These are phyloP conservation scores for Chionodraco myersi DNA, from an alignment of 2,113 vertebrate species.

Conservation along the genomic window DNA sequence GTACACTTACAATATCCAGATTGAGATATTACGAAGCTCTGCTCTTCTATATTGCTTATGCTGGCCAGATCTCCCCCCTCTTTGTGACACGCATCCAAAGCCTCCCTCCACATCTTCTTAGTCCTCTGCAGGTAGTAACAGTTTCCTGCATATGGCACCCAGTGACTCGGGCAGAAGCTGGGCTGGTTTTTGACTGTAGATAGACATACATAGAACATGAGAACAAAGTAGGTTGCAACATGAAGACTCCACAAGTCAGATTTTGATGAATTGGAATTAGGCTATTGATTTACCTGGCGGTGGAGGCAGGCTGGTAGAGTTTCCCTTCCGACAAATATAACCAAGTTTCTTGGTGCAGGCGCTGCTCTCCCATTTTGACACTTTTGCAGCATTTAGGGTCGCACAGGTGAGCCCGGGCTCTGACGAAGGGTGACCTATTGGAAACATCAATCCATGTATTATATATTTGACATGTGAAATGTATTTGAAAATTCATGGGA, in stretches of 20 bases:
- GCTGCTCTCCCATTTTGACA: conserved; percentile 92
- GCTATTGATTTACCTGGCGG: conserved; percentile 39
- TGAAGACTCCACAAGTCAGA: not conserved
- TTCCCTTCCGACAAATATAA: conserved; percentile 94
- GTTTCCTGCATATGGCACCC: conserved; percentile 90
- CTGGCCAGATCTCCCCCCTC: conserved; percentile 92
- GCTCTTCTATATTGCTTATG: conserved; percentile 91
- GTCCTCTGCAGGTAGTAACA: conserved; percentile 90
- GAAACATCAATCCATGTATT: not conserved
- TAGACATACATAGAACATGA: not conserved
- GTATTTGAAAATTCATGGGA: not conserved
- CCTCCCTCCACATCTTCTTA: conserved; percentile 89
- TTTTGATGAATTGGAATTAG: not conserved
- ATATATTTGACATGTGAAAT: not conserved
- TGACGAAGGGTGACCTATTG: conserved; percentile 89
- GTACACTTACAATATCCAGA: conserved; percentile 90
- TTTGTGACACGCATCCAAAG: conserved; percentile 87
- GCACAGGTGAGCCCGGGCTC: conserved; percentile 90
- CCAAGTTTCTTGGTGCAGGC: conserved; percentile 90
- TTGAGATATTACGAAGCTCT: conserved; percentile 92
- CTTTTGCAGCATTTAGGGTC: conserved; percentile 89
- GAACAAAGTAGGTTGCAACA: not conserved
- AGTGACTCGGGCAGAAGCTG: conserved; percentile 87
- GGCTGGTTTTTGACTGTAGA: conserved; percentile 83
- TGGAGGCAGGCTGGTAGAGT: conserved; percentile 77